Evolutionary conservation across 2,113 vertebrate species (phyloP).

Genomic region (Dinomys branickii): DNA sequence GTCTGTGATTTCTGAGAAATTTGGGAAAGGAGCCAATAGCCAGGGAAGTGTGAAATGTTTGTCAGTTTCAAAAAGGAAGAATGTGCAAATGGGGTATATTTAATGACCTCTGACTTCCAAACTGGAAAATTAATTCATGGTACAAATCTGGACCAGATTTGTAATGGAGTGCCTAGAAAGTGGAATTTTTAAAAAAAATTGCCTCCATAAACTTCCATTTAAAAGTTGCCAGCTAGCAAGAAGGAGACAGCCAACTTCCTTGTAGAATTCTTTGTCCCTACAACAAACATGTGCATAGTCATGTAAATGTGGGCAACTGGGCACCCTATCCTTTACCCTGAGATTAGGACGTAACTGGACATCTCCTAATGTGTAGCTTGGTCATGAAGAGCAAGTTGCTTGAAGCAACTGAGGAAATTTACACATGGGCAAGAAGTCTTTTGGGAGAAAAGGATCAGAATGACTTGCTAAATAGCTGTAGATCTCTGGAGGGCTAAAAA

Average conservation of each 20-base stretch:
- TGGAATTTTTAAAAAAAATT: background rate
- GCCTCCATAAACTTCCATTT: conserved; percentile 34
- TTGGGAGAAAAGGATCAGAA: background rate
- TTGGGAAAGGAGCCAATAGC: conserved; percentile 43
- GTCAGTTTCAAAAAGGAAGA: conserved; percentile 60
- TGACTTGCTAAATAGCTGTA: background rate
- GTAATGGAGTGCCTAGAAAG: conserved; percentile 50
- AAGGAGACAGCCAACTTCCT: background rate
- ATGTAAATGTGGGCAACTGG: background rate
- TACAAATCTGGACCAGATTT: conserved; percentile 27
- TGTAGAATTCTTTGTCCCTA: background rate
- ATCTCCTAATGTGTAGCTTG: background rate
- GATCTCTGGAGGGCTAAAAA: background rate
- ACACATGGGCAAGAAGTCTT: background rate
- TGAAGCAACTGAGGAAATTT: background rate
- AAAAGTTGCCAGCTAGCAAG: conserved; percentile 22
- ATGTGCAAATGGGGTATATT: conserved; percentile 21
- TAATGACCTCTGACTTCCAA: conserved; percentile 54
- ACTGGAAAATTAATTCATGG: conserved; percentile 38
- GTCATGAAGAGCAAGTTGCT: background rate
- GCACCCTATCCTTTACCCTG: background rate
- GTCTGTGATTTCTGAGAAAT: conserved; percentile 62
- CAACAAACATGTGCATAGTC: background rate
- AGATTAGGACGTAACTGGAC: background rate
- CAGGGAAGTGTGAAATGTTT: conserved; percentile 52